These are phyloP conservation scores for Acridotheres tristis DNA, from an alignment of 2,797 vertebrate genomes.

Conservation along the genomic window DNA sequence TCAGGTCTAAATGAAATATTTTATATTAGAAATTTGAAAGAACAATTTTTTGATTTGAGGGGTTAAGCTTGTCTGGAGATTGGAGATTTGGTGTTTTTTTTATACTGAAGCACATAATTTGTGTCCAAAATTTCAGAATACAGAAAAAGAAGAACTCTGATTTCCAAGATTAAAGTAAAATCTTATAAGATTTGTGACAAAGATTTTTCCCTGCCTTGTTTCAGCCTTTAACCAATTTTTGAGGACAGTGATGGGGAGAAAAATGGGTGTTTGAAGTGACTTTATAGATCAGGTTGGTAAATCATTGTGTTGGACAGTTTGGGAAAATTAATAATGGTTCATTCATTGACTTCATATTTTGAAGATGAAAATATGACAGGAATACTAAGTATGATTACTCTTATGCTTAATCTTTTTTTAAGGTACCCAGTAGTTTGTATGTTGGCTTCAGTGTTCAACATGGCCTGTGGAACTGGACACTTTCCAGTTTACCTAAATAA, in stretches of 20 bases:
- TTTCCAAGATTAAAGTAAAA: neutral
- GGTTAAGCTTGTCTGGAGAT: neutral
- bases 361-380: neutral
- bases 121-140: neutral
- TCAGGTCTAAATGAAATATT: neutral
- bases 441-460: neutral
- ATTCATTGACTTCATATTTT: neutral
- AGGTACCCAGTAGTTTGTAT: neutral
- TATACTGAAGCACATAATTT: neutral
- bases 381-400: neutral
- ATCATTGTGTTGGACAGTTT: neutral
- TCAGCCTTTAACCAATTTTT: neutral
- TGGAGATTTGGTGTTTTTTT: neutral
- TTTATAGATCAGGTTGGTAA: neutral
- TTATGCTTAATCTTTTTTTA: neutral
- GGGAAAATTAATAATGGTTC: neutral
- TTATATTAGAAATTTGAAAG: neutral
- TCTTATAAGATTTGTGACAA: neutral
- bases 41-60: fast-evolving
- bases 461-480: too few species aligned
- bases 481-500: neutral
- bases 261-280: neutral
- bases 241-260: neutral
- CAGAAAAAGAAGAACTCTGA: neutral
- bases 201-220: neutral